Evolutionary conservation across 2,113 vertebrate genomes (phyloP).

Genomic region (Oryzias javanicus): DNA sequence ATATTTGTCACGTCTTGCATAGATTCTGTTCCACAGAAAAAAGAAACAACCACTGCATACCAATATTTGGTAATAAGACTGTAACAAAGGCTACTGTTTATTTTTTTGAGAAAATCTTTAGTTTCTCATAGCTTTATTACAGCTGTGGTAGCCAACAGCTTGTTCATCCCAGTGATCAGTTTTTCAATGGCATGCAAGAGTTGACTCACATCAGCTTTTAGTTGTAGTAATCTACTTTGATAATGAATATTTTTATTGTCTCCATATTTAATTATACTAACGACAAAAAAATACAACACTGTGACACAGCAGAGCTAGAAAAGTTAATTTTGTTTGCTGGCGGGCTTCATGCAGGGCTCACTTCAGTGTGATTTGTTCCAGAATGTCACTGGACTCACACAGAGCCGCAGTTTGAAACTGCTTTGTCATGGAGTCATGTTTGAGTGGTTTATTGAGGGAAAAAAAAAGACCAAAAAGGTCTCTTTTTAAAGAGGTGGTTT

Average conservation of each 20-base stretch:
- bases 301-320: no score
- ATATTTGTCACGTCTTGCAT: no score
- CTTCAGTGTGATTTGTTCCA: constrained; percentile 15
- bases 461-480: constrained; percentile 9
- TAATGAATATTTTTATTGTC: no score
- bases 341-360: constrained; percentile 8
- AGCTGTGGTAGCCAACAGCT: neutral
- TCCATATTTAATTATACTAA: no score
- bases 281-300: no score
- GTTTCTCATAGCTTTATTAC: no score
- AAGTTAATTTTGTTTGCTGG: neutral
- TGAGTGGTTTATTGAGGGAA: constrained; percentile 4
- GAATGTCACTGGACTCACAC: constrained; percentile 4
- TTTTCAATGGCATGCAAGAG: constrained; percentile 31
- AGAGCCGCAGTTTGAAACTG: constrained; percentile 22
- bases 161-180: constrained; percentile 40
- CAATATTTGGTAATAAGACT: no score
- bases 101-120: no score
- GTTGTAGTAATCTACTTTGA: neutral
- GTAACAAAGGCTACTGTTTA: no score
- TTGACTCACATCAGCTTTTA: constrained; percentile 7
- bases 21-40: no score
- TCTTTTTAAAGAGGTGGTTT: constrained; percentile 1
- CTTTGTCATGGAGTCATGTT: constrained; percentile 3
- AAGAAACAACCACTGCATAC: no score